phyloP scores from a whole-genome alignment of 2,113 vertebrate genomes.

The Empidonax alnorum region DNA sequence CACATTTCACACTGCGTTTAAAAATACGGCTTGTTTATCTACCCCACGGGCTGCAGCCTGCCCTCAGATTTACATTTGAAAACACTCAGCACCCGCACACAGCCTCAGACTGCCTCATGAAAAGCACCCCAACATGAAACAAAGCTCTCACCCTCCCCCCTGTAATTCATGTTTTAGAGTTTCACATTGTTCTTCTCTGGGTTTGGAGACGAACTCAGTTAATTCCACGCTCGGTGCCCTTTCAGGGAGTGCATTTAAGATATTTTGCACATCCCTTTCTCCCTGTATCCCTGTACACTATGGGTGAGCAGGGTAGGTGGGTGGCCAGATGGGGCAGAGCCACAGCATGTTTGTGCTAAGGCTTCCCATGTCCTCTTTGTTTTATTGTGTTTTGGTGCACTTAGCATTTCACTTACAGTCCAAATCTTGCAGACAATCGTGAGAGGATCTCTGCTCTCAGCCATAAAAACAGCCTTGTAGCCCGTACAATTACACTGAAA shows the following conservation, averaged over 20 bases:
- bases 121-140: neutral
- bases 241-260: neutral
- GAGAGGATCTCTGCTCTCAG: neutral
- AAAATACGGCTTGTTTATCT: constrained; percentile 23
- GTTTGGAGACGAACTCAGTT: neutral
- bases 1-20: constrained; percentile 5
- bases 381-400: neutral
- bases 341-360: neutral
- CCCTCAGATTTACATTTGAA: neutral
- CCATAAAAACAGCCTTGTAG: neutral
- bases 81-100: neutral
- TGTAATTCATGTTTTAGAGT: neutral
- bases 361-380: neutral
- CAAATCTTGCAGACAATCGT: neutral
- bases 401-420: neutral
- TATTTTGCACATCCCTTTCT: neutral
- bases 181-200: neutral
- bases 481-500: neutral
- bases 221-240: neutral
- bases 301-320: neutral
- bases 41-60: neutral
- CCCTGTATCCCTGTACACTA: neutral
- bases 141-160: neutral
- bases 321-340: neutral
- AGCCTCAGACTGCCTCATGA: neutral